A percentile compares a stretch with the other conserved stretches of the same genome.
phyloP scores from a whole-genome alignment of 2,113 vertebrate genomes.

The Donacobius atricapilla region DNA sequence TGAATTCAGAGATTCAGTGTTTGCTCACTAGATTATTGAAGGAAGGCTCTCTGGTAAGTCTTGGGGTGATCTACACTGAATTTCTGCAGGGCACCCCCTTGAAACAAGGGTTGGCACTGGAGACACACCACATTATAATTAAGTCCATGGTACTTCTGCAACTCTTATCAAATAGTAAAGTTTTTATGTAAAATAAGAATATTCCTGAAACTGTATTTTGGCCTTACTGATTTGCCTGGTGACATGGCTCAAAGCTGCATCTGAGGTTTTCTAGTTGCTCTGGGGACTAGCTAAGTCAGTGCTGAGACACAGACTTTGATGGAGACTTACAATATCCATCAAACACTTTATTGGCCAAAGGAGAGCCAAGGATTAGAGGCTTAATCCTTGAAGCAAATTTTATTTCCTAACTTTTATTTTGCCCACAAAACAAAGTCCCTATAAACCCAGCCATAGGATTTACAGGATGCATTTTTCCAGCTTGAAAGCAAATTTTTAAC shows the following conservation, averaged over 20 bases:
- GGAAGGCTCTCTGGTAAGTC: not conserved
- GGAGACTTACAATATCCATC: not conserved
- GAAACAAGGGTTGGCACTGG: not conserved
- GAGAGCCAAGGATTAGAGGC: slow-evolving; percentile 28
- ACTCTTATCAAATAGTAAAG: not conserved
- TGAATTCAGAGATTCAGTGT: not conserved
- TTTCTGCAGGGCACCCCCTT: not conserved
- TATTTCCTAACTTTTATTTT: slow-evolving; percentile 55
- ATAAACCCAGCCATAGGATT: not conserved
- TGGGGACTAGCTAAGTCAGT: not conserved
- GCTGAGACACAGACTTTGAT: not conserved
- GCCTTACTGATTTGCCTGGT: not conserved
- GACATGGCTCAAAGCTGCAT: not conserved
- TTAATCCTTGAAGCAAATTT: slow-evolving; percentile 58
- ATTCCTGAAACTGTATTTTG: not conserved
- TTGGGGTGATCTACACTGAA: not conserved
- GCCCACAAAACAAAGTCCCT: slow-evolving; percentile 5
- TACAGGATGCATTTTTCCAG: slow-evolving; percentile 15
- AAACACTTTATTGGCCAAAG: slow-evolving; percentile 14
- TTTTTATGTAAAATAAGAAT: not conserved
- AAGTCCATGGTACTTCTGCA: not conserved
- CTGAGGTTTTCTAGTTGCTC: not conserved
- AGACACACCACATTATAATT: not conserved
- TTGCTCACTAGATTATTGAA: not conserved
- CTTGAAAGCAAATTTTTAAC: slow-evolving; percentile 18